Base-by-base conservation (phyloP, 2,797 vertebrate species). In the Tympanoctomys barrerae region DNA sequence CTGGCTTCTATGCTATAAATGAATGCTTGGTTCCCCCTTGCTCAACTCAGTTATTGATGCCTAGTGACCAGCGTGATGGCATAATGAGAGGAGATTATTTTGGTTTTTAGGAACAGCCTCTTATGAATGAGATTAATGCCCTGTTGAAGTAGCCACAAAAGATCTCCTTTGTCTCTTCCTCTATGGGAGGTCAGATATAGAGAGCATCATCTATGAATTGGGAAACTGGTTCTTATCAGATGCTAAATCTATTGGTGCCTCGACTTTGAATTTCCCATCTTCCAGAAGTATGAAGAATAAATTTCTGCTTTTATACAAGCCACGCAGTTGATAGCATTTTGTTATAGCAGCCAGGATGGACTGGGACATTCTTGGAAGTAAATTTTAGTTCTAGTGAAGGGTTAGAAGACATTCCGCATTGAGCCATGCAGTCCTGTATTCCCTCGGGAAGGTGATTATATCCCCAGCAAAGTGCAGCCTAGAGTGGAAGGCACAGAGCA, bases 401-500 rank as follows among this genome's bases (percentile, higher is more conserved):
- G 94, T 97, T 97, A 97, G 97, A 59, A 22, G 89, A 91, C 4
- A 5, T 26, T 87, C 49, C 61, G 2, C 6, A 78, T 3, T 78
- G 0, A 94, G 78, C 64, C 87, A 62, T 54, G 22, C 84, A 92
- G 88, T 66, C 91, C 87, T 87, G 59, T 39, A 81, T 87, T 94
- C 88, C 95, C 95, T 86, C 1, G 77, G 93, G 94, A 97, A 98
- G 95, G 95, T 96, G 91, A 97, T 87, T 81, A 54, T 78, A 79
- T 95, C 89, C 95, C 77, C 97, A 96, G 98, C 94, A 95, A 98
- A 91, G 95, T 97, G 89, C 94, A 97, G 94, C 96, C 90, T 87
- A 98, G 81, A 36, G 81, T 24, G 95, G 95, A 96, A 88, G 92
- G 73, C 83, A 79, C 62, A 54, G 93, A 97, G 95, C 97, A 97